Percentiles rank a stretch among this genome's conserved stretches.
These are phyloP conservation scores for Tetanocera ferruginea DNA, from an alignment of 2,888 invertebrate species.

Conservation along the genomic window DNA sequence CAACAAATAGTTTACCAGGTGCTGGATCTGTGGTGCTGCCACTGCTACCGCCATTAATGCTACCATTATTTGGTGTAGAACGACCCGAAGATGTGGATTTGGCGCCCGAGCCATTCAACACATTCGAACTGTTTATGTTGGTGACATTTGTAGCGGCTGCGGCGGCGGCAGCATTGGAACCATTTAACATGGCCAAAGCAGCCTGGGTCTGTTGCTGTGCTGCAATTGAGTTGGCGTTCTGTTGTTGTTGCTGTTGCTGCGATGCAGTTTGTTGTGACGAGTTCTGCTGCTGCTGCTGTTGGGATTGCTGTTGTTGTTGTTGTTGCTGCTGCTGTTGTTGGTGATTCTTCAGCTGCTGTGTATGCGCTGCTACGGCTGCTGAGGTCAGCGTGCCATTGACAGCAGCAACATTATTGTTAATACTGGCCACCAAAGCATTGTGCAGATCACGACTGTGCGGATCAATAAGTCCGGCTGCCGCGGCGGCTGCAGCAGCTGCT, in stretches of 20 bases:
- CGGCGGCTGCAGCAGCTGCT: constrained; percentile 64
- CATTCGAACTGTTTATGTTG: constrained; percentile 33
- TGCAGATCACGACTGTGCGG: constrained; percentile 68
- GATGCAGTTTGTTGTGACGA: constrained; percentile 67
- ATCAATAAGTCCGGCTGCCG: constrained; percentile 65
- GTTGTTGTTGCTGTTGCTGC: constrained; percentile 69
- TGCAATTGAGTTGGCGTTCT: constrained; percentile 42
- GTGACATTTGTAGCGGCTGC: constrained; percentile 40
- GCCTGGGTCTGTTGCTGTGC: constrained; percentile 48
- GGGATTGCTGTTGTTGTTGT: constrained; percentile 48
- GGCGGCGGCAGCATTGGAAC: constrained; percentile 44
- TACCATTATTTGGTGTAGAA: constrained; percentile 77
- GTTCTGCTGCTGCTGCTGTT: constrained; percentile 61
- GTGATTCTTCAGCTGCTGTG: constrained; percentile 54
- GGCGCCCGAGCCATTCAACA: constrained; percentile 39
- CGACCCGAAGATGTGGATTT: constrained; percentile 80
- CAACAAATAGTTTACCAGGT: constrained; percentile 90
- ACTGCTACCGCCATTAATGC: constrained; percentile 65
- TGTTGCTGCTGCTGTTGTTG: constrained; percentile 48
- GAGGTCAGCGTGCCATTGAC: constrained; percentile 67
- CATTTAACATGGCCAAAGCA: constrained; percentile 51
- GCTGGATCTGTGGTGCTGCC: constrained; percentile 76
- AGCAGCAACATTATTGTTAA: constrained; percentile 70
- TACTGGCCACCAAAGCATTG: constrained; percentile 70
- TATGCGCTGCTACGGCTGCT: constrained; percentile 58